Evolutionary conservation across 2,888 invertebrate genomes (phyloP), one percentile per base, ranked within the genome.

Genomic region (Leucophenga maculata): DNA sequence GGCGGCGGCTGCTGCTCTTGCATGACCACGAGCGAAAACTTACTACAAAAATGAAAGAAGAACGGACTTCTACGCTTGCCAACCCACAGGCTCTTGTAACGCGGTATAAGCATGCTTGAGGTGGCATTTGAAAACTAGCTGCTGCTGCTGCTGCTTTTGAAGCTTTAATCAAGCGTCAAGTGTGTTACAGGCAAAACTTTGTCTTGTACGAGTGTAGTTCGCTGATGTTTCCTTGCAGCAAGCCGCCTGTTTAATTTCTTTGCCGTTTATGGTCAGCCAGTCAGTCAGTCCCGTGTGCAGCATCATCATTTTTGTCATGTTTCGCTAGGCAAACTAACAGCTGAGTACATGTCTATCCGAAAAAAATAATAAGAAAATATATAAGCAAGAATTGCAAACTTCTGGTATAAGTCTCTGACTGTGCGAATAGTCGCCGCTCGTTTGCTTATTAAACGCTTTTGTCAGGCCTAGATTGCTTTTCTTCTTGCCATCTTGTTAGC

Each of bases 121-220:
- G 39, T 39, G 39, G 39, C 39, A 39, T 39, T 39, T 22, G 32
- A 46, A 31, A 39, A 39, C 48, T 59, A 48, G 50, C 50, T 52
- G 39, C 39, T 39, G 39, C 39, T 39, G 39, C 39, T 39, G 39
- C 39, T 39, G 39, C 70, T 74, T 72, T 65, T 72, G 69, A 70
- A 71, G 77, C 80, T 82, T 82, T 80, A 81, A 81, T 78, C 82
- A 80, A 79, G 77, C 80, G 74, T 74, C 80, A 78, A 79, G 79
- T 77, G 77, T 72, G 73, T 39, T 46, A 32, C 66, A 66, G 18
- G 66, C 20, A 55, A 55, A 66, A 66, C 55, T 66, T 66, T 66
- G 66, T 66, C 55, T 39, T 55, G n/a, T 54, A 32, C 50, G 22
- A 14, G 50, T n/a, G n/a, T 16, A 18, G 48, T 52, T 31, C 18